Conservation (phyloP, 2,113 vertebrate genomes). For the Zeus faber region DNA sequence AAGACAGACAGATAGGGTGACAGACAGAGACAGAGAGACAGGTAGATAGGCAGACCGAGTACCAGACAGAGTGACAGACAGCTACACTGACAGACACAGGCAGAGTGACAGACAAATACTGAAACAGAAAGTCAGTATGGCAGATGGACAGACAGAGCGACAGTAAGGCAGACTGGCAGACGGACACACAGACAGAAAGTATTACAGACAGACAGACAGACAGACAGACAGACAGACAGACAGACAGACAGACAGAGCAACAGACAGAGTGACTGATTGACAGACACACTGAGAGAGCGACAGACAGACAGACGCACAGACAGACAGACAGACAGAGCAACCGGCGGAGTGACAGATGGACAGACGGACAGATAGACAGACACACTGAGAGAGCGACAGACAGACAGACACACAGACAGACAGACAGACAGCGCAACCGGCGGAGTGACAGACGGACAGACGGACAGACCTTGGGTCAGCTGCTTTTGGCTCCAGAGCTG, state of each 20-base stretch:
- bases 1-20: background rate
- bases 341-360: background rate
- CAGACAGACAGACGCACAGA: constrained; percentile 21
- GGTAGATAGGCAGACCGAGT: background rate
- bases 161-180: too few relatives aligned
- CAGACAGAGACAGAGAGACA: background rate
- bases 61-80: background rate
- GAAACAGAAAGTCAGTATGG: background rate
- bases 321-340: constrained; percentile 17
- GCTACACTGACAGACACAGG: constrained; percentile 21
- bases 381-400: too few relatives aligned
- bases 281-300: background rate
- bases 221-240: constrained; percentile 35
- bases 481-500: constrained; percentile 27
- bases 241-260: background rate
- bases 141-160: constrained; percentile 14
- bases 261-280: background rate
- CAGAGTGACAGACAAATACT: constrained; percentile 16
- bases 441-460: constrained; percentile 19
- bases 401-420: constrained; percentile 19
- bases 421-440: background rate
- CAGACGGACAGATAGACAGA: constrained; percentile 22
- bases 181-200: constrained; percentile 9
- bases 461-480: constrained; percentile 44
- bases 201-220: constrained; percentile 12